Percentiles rank a stretch among this genome's conserved stretches.
These are phyloP conservation scores for Dolichallabes microphthalmus DNA, from an alignment of 2,113 vertebrate species.

Conservation along the genomic window DNA sequence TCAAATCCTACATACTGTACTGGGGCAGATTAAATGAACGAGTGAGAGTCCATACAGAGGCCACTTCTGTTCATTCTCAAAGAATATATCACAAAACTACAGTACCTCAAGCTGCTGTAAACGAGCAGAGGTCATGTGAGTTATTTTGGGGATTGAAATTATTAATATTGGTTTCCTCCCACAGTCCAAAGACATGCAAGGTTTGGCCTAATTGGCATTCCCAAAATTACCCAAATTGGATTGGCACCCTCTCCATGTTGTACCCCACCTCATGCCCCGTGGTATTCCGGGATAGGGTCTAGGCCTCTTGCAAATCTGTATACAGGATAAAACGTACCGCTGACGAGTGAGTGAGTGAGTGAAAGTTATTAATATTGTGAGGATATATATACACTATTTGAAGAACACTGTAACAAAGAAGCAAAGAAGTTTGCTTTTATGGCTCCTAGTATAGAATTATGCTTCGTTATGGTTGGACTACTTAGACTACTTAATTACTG, in stretches of 20 bases:
- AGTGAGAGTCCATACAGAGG: not conserved
- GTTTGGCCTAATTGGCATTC: too few relatives aligned
- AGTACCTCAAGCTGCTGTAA: too few relatives aligned
- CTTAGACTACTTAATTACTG: not conserved
- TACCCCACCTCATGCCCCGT: too few relatives aligned
- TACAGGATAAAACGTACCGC: too few relatives aligned
- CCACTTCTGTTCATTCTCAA: not conserved
- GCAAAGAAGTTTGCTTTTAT: slow-evolving; percentile 13
- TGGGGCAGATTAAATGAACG: not conserved
- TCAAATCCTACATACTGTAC: not conserved
- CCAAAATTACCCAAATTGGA: too few relatives aligned
- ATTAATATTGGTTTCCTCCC: not conserved
- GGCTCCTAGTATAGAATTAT: not conserved
- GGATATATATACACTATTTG: not conserved
- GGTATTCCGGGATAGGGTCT: too few relatives aligned
- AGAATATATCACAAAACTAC: too few relatives aligned
- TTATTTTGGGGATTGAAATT: not conserved
- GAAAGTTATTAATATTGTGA: not conserved
- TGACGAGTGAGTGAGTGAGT: too few relatives aligned
- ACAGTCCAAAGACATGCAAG: too few relatives aligned
- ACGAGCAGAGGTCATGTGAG: not conserved
- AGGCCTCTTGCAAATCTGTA: too few relatives aligned
- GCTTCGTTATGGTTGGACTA: not conserved
- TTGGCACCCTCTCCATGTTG: too few relatives aligned
- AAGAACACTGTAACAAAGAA: too few relatives aligned